These are phyloP conservation scores for Ia io DNA, from an alignment of 2,113 vertebrate species.

Conservation along the genomic window DNA sequence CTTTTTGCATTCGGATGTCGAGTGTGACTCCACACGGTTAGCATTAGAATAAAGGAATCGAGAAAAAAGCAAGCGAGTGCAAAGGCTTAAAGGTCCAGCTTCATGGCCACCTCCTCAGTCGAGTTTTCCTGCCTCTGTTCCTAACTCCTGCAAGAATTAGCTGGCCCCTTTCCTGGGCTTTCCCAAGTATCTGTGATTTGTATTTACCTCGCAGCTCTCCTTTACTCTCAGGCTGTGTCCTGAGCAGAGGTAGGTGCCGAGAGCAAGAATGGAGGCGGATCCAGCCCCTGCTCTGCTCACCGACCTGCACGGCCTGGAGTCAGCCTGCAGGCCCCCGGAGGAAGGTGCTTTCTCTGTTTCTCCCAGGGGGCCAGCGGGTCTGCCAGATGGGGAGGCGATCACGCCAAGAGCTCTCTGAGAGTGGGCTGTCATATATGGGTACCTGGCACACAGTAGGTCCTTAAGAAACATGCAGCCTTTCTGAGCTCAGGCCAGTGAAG, in stretches of 20 bases:
- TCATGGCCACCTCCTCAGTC: neutral
- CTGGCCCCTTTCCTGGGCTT: neutral
- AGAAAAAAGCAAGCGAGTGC: no score
- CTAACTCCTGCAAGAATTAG: neutral
- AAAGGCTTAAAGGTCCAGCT: neutral
- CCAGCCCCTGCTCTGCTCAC: neutral
- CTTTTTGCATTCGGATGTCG: no score
- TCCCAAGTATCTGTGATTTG: neutral
- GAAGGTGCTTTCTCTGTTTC: neutral
- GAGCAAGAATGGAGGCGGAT: neutral
- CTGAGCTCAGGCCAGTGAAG: neutral
- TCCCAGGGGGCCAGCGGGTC: neutral
- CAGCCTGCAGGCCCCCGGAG: neutral
- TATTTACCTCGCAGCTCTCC: neutral
- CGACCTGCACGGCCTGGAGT: neutral
- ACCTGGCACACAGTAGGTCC: neutral
- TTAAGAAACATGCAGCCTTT: neutral
- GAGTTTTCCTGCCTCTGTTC: neutral
- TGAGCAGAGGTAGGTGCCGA: neutral
- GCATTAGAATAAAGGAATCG: no score
- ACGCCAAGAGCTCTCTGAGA: neutral
- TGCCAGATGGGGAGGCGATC: neutral
- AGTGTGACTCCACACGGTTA: no score
- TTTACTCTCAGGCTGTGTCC: neutral
- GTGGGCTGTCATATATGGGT: neutral